Conservation (phyloP, 1,140 invertebrate genomes). For the Diprion similis region DNA sequence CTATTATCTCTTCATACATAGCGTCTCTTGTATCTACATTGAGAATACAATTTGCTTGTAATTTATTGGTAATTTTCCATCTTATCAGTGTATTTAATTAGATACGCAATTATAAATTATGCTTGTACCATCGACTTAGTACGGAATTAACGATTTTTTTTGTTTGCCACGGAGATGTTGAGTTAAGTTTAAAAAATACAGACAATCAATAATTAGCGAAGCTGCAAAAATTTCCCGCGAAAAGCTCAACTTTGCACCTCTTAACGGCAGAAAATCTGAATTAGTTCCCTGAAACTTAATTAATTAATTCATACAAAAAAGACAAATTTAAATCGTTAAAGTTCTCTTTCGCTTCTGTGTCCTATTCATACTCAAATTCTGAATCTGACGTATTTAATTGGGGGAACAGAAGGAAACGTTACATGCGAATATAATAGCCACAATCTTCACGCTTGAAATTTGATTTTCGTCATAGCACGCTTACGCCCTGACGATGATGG, state of each 20-base stretch:
- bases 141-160: background rate
- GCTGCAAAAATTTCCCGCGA: too few species aligned
- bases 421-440: background rate
- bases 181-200: background rate
- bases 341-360: too few species aligned
- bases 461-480: conserved; percentile 54
- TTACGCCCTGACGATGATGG: conserved; percentile 52
- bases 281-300: too few species aligned
- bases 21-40: conserved; percentile 25
- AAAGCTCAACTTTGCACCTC: too few species aligned
- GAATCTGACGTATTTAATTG: too few species aligned
- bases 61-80: conserved; percentile 30
- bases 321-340: too few species aligned
- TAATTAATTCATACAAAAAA: too few species aligned
- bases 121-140: background rate
- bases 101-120: background rate
- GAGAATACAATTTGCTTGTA: conserved; percentile 25
- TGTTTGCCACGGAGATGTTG: background rate
- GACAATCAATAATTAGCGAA: too few species aligned
- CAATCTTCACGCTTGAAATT: conserved; percentile 11
- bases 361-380: too few species aligned
- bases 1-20: conserved; percentile 30
- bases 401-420: too few species aligned
- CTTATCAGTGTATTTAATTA: background rate
- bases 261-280: too few species aligned